Evolutionary conservation across 2,113 vertebrate species (phyloP), one percentile per base, ranked within the genome.

Genomic region (Rhadina sibilatrix): DNA sequence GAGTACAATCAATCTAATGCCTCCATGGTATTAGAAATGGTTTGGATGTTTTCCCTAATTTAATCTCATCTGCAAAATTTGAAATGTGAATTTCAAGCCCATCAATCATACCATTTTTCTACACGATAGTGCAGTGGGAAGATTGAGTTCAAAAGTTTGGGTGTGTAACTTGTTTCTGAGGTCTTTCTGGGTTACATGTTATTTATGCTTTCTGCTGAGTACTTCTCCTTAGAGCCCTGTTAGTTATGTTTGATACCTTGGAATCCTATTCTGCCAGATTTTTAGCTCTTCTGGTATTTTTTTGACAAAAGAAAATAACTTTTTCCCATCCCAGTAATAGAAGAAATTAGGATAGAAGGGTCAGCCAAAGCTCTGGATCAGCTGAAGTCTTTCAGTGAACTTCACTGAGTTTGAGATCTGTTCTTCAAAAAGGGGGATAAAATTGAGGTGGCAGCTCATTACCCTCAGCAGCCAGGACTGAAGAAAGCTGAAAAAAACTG

Each of bases 131-230:
- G 42, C 44, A 54, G 47, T 33, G n/a, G 61, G 78, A 88, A 90
- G 71, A 93, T 12, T 25, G 72, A 92, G 85, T 90, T 96, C 91
- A 95, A 78, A 96, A 84, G 83, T 96, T 91, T 63, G 77, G 52
- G 25, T 3, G 2, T 0, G 1, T 56, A 76, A 69, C 42, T 82
- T 25, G 14, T 61, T 65, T 76, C 79, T 63, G 57, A 85, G 64
- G 25, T 89, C 15, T 64, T 61, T n/a, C 40, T 28, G 52, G 40
- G n/a, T 81, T 80, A 79, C 12, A 5, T 31, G 20, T 46, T 83
- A 70, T 61, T 93, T 70, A 42, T 49, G 12, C 20, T 90, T 94
- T 83, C 64, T 83, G 40, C 18, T 78, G 70, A n/a, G 9, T n/a
- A 13, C 19, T 89, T 66, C 50, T 53, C 38, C 81, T 64, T 46